Evolutionary conservation across 2,797 vertebrate species (phyloP), one percentile per base, ranked within the genome.

Genomic region (Amazonetta brasiliensis): DNA sequence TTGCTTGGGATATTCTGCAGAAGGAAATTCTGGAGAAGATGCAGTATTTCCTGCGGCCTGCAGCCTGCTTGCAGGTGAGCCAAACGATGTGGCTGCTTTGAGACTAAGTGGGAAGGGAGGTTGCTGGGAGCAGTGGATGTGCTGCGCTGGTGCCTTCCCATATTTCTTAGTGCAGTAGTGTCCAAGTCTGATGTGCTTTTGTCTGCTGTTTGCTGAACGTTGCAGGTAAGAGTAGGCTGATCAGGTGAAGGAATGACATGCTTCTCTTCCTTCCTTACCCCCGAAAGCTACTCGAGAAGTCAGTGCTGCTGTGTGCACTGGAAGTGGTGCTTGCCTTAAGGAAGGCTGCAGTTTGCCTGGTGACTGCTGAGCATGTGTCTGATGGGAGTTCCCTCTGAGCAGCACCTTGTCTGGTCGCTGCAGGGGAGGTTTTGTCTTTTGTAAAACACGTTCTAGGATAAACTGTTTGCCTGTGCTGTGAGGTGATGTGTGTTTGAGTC

Each of bases 21-120:
- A 99, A 99, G 95, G 99, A 99, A 71, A 99, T 99, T 89, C 97
- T 99, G 97, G 99, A 99, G 98, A 99, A 99, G 97, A 99, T 99
- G 99, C 99, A 99, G 75, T 99, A 99, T 95, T 98, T 99, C 60
- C 96, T 99, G 96, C 98, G 99, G 75, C 99, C 99, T 50, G 98
- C 99, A 8, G 99, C 99, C 77, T 99, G 99, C 97, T 97, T 99
- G 95, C 99, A 99, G 99, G 99, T 99, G 94, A 91, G 96, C 14
- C 37, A 33, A 2, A 22, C 11, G 22, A 21, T 9, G 54, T 2
- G 1, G 52, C 39, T 75, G 48, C 6, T 30, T 14, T 59, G 58
- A 39, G 26, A 13, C 30, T 33, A 18, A 25, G 50, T 7, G 21
- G 62, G 41, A 26, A 33, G 30, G 16, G 11, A 12, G 23, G 23